A percentile compares a stretch with the other conserved stretches of the same genome.
Conservation (phyloP, 2,113 vertebrate genomes). For the Toxotes jaculatrix region DNA sequence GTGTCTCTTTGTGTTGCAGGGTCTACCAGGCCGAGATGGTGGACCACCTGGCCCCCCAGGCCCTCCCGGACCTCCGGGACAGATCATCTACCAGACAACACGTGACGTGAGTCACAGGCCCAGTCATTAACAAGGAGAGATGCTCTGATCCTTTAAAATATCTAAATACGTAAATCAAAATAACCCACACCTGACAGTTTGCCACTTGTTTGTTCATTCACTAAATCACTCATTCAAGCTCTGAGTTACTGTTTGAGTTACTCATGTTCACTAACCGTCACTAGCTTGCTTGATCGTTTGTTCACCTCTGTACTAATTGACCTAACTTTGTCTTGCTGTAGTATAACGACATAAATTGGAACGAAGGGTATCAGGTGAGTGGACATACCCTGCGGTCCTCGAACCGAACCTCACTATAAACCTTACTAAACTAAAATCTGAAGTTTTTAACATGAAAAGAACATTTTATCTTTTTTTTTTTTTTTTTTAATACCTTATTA, state of each 20-base stretch:
- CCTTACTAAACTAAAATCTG: conserved; percentile 2
- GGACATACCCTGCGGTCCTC: background rate
- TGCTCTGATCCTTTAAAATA: background rate
- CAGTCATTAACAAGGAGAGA: background rate
- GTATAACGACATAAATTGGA: conserved; percentile 72
- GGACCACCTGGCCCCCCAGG: conserved; percentile 87
- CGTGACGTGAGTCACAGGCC: conserved; percentile 76
- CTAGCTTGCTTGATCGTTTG: conserved; percentile 17
- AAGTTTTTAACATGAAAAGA: background rate
- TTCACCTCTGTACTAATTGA: conserved; percentile 60
- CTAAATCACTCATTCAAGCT: background rate
- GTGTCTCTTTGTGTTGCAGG: conserved; percentile 80
- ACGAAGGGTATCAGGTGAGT: conserved; percentile 75
- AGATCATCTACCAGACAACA: conserved; percentile 69
- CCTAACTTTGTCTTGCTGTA: conserved; percentile 75
- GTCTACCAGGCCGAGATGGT: conserved; percentile 86
- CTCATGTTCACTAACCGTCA: conserved; percentile 61
- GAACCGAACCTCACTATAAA: conserved; percentile 2
- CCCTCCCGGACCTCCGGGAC: conserved; percentile 89
- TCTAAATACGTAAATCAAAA: background rate
- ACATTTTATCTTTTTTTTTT: background rate
- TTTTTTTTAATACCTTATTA: background rate
- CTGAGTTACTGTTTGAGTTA: background rate
- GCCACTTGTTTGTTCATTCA: background rate
- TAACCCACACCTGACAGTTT: conserved; percentile 8